A percentile compares a stretch with the other conserved stretches of the same genome.
Evolutionary conservation across 2,797 vertebrate genomes (phyloP).

Genomic region (Rhadinocentrus ornatus): DNA sequence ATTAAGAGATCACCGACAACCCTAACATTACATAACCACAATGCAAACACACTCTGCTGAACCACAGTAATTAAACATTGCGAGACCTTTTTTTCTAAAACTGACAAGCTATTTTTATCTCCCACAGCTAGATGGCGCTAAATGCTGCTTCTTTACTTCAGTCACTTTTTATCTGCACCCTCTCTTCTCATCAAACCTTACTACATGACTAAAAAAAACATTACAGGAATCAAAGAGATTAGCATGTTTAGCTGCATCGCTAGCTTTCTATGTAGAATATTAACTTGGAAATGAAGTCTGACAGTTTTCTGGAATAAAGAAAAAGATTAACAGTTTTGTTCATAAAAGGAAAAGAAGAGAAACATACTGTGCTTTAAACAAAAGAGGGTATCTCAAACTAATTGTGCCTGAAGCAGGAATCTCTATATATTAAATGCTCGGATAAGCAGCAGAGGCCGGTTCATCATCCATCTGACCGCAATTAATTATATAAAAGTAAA

Average conservation of each 20-base stretch:
- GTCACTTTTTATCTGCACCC: background rate
- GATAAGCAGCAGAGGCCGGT: conserved; percentile 3
- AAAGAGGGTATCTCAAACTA: conserved; percentile 5
- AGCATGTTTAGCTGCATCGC: background rate
- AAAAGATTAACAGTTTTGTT: conserved; percentile 14
- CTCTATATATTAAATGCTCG: background rate
- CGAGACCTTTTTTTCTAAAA: background rate
- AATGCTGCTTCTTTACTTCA: background rate
- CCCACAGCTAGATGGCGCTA: conserved; percentile 67
- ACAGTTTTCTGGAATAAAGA: conserved; percentile 52
- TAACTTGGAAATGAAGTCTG: background rate
- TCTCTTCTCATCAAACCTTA: background rate
- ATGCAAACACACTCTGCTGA: background rate
- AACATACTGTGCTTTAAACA: conserved; percentile 6
- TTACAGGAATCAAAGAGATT: conserved; percentile 7
- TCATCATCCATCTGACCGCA: background rate
- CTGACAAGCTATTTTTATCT: background rate
- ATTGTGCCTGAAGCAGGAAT: background rate
- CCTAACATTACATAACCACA: conserved; percentile 32
- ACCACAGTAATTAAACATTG: background rate
- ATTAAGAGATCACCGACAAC: conserved; percentile 58
- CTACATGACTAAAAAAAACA: background rate
- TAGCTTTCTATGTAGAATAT: background rate
- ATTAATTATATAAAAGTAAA: background rate
- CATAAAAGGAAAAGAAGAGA: conserved; percentile 1